These are phyloP conservation scores for Ceuthmochares aereus DNA, from an alignment of 2,113 vertebrate species.

Conservation along the genomic window DNA sequence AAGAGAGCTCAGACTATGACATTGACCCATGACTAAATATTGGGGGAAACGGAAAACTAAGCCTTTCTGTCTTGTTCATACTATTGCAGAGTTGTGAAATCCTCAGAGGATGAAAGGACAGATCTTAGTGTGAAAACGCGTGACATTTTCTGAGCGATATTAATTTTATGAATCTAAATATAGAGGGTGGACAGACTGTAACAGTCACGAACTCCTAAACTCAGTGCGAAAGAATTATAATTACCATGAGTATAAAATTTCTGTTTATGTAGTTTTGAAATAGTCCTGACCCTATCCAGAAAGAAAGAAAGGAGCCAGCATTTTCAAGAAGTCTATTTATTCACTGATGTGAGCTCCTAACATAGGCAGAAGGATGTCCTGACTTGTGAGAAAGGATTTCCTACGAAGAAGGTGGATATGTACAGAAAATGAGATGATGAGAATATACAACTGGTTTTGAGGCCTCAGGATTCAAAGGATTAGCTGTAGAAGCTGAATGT, in stretches of 20 bases:
- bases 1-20: not conserved
- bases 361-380: not conserved
- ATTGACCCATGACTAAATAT: not conserved
- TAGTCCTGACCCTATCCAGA: not conserved
- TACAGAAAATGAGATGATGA: not conserved
- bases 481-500: not conserved
- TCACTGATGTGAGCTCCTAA: not conserved
- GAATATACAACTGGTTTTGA: not conserved
- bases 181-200: not conserved
- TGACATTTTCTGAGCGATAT: not conserved
- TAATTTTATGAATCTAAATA: constrained; percentile 22
- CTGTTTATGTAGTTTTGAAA: not conserved
- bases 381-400: not conserved
- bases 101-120: not conserved
- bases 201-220: not conserved
- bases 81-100: not conserved
- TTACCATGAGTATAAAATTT: not conserved
- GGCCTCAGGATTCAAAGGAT: not conserved
- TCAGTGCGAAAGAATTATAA: not conserved
- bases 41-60: not conserved
- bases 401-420: not conserved
- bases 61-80: not conserved
- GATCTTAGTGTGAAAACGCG: not conserved
- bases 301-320: not conserved
- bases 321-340: not conserved